Conservation (phyloP, 2,797 vertebrate genomes). For the Galaxias olidus region DNA sequence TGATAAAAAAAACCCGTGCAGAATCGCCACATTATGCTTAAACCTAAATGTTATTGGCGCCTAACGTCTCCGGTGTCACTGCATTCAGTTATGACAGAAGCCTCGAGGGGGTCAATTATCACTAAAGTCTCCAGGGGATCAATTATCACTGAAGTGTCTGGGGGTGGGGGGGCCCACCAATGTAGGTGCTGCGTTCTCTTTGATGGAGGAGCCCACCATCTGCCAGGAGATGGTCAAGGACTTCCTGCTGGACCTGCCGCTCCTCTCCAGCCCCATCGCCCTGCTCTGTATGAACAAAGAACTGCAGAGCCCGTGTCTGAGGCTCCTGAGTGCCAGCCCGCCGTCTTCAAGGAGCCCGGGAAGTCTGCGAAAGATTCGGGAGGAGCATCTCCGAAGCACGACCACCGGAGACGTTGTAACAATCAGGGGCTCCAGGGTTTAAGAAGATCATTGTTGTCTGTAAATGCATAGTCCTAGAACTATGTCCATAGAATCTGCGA, state of each 20-base stretch:
- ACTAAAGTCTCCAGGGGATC: background rate
- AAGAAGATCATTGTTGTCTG: background rate
- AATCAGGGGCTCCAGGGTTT: constrained; percentile 5
- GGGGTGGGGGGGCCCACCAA: background rate
- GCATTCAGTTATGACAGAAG: no score
- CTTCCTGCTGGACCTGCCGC: constrained; percentile 65
- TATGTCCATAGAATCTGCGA: no score
- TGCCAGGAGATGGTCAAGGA: constrained; percentile 69
- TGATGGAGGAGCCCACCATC: constrained; percentile 56
- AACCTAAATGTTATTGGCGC: no score
- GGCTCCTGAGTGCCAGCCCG: constrained; percentile 40
- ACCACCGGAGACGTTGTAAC: constrained; percentile 1
- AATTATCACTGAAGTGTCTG: background rate
- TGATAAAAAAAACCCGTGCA: no score
- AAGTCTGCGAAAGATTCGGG: constrained; percentile 4
- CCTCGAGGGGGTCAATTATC: no score
- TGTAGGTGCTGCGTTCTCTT: constrained; percentile 61
- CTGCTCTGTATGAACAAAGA: constrained; percentile 73
- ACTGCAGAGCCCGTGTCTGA: constrained; percentile 56
- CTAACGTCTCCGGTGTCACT: no score
- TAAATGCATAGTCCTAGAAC: no score
- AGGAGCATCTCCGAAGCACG: constrained; percentile 22
- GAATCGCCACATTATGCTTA: no score
- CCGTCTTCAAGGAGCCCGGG: background rate
- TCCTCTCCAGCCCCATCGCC: constrained; percentile 65